Conservation (phyloP, 2,888 invertebrate genomes). For the Idaea aversata region DNA sequence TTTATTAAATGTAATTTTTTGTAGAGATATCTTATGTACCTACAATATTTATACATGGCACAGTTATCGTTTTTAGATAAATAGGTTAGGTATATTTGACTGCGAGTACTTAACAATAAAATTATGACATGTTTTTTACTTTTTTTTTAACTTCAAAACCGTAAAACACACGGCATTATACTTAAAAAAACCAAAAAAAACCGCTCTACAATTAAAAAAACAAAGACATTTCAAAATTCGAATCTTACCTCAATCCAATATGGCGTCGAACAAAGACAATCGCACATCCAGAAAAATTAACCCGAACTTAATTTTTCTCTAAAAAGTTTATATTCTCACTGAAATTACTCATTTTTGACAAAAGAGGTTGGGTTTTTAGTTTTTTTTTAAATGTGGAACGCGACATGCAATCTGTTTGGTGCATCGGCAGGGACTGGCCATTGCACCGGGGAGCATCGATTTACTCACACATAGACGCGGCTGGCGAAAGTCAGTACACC, state of each 20-base stretch:
- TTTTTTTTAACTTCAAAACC: background rate
- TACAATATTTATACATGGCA: background rate
- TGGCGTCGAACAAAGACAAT: slow-evolving; percentile 39
- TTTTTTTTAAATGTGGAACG: slow-evolving; percentile 5
- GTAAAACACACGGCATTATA: background rate
- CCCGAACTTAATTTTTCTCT: background rate
- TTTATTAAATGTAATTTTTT: background rate
- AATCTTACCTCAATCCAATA: slow-evolving; percentile 14
- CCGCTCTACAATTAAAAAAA: slow-evolving; percentile 5
- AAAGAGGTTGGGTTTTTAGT: background rate
- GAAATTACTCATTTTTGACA: background rate
- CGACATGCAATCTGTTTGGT: slow-evolving; percentile 35
- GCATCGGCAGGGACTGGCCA: slow-evolving; percentile 35
- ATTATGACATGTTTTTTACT: background rate
- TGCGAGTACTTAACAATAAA: background rate
- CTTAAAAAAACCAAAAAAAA: background rate
- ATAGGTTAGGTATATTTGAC: background rate
- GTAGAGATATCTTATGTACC: background rate
- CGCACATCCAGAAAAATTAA: background rate
- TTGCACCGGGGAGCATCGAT: slow-evolving; percentile 27
- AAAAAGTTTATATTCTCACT: background rate
- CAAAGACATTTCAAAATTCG: slow-evolving; percentile 19
- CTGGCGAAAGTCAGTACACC: slow-evolving; percentile 38
- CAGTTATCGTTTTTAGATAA: background rate
- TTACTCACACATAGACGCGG: slow-evolving; percentile 26